These are phyloP conservation scores for Prietella phreatophila DNA, from an alignment of 2,113 vertebrate genomes.

Conservation along the genomic window DNA sequence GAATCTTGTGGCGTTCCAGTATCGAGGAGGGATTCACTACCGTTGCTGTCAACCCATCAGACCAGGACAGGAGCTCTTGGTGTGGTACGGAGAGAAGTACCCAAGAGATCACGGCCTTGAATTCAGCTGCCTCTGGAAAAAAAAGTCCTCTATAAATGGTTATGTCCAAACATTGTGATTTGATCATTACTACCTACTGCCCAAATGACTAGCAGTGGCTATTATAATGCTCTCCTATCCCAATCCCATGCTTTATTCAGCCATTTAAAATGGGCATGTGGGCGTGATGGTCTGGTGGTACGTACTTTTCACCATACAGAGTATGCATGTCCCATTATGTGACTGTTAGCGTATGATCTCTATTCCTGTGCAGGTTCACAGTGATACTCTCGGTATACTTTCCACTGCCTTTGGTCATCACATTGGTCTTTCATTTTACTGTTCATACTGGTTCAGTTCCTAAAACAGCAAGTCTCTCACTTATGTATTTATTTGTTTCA, in stretches of 20 bases:
- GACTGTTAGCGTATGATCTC: not conserved
- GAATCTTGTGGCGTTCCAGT: slow-evolving; percentile 1
- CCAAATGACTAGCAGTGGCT: not conserved
- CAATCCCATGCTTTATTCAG: not conserved
- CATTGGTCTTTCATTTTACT: not conserved
- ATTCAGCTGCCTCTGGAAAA: slow-evolving; percentile 20
- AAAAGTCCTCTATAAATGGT: slow-evolving; percentile 6
- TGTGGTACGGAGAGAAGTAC: slow-evolving; percentile 3
- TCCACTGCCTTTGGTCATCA: not conserved
- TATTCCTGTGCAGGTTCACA: not conserved
- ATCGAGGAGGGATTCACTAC: slow-evolving; percentile 5
- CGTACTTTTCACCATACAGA: not conserved
- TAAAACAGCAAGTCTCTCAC: not conserved
- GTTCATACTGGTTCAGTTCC: not conserved
- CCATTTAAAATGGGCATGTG: not conserved
- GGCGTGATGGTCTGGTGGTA: not conserved
- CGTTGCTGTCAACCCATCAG: slow-evolving; percentile 2
- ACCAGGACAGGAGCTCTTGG: slow-evolving; percentile 8
- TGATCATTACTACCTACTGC: not conserved
- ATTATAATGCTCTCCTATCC: not conserved
- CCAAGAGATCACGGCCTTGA: not conserved
- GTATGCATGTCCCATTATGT: not conserved
- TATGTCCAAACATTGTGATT: not conserved
- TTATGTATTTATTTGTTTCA: not conserved
- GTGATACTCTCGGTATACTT: not conserved